Evolutionary conservation across 2,888 invertebrate genomes (phyloP).

Genomic region (Phlogophora meticulosa): DNA sequence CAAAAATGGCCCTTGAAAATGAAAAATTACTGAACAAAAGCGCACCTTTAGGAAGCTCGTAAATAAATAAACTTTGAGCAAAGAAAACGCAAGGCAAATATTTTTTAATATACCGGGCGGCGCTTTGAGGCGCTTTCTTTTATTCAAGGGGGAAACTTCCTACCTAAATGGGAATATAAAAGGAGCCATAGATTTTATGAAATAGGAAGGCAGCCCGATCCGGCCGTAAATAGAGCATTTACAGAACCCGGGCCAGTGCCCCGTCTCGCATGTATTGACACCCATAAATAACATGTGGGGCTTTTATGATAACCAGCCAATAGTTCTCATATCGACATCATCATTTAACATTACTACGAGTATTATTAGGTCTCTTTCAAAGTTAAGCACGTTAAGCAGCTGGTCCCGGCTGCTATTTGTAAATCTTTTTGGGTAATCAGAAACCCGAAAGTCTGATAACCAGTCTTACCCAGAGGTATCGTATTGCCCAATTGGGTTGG

Average conservation of each 20-base stretch:
- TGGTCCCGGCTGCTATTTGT: too few relatives aligned
- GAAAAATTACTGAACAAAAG: slow-evolving; percentile 58
- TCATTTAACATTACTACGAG: slow-evolving; percentile 33
- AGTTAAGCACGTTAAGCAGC: too few relatives aligned
- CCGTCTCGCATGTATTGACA: slow-evolving; percentile 48
- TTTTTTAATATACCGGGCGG: slow-evolving; percentile 77
- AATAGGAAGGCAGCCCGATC: slow-evolving; percentile 61
- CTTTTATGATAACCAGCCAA: slow-evolving; percentile 41
- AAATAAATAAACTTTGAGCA: slow-evolving; percentile 67
- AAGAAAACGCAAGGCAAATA: slow-evolving; percentile 72
- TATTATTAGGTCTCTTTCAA: too few relatives aligned
- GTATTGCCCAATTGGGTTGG: too few relatives aligned
- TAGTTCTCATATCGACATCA: slow-evolving; percentile 17
- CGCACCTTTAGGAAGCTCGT: slow-evolving; percentile 53
- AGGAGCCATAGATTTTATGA: slow-evolving; percentile 70
- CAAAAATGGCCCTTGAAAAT: slow-evolving; percentile 44
- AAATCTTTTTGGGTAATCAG: too few relatives aligned
- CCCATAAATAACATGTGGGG: slow-evolving; percentile 41
- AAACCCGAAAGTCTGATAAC: too few relatives aligned
- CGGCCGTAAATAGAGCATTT: slow-evolving; percentile 62
- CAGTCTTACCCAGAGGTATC: too few relatives aligned
- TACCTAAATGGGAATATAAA: slow-evolving; percentile 75
- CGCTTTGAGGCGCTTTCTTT: slow-evolving; percentile 73
- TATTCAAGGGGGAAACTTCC: slow-evolving; percentile 76
- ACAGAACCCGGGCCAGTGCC: slow-evolving; percentile 49